Percentiles rank a stretch among this genome's conserved stretches.
These are phyloP conservation scores for Onchidella celtica DNA, from an alignment of 2,888 invertebrate genomes.

Conservation along the genomic window DNA sequence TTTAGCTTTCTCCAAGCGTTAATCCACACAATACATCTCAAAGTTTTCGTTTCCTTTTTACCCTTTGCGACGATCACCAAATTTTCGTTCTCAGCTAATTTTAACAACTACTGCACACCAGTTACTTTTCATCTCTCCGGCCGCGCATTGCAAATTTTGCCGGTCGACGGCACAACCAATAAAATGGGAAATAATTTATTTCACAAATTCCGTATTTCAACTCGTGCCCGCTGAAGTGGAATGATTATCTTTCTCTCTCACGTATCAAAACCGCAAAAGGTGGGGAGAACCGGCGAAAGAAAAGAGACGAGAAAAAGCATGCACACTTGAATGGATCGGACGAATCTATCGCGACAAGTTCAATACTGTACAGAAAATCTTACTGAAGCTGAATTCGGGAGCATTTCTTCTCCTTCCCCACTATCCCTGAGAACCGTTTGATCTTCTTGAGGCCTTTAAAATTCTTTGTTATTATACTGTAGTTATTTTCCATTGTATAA, in stretches of 20 bases:
- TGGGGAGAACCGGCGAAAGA: background rate
- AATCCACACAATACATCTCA: no score
- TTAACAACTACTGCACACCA: background rate
- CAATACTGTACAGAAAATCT: no score
- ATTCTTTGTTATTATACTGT: no score
- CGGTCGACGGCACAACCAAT: constrained; percentile 9
- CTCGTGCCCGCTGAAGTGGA: constrained; percentile 30
- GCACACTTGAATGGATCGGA: background rate
- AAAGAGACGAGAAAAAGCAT: background rate
- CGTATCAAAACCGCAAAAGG: background rate
- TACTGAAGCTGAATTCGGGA: no score
- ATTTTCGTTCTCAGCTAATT: background rate
- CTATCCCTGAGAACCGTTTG: no score
- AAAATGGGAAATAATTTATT: constrained; percentile 14
- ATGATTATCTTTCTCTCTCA: constrained; percentile 28
- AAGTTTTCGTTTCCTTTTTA: background rate
- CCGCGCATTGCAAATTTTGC: constrained; percentile 25
- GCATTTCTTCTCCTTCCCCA: no score
- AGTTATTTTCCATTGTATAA: no score
- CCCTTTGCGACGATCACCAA: background rate
- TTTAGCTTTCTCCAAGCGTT: no score
- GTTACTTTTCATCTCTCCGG: background rate
- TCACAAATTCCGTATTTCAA: constrained; percentile 1
- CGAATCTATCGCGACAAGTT: background rate
- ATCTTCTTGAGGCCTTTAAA: no score